Conservation (phyloP, 2,113 vertebrate species). For the Chamaetylas fuelleborni region DNA sequence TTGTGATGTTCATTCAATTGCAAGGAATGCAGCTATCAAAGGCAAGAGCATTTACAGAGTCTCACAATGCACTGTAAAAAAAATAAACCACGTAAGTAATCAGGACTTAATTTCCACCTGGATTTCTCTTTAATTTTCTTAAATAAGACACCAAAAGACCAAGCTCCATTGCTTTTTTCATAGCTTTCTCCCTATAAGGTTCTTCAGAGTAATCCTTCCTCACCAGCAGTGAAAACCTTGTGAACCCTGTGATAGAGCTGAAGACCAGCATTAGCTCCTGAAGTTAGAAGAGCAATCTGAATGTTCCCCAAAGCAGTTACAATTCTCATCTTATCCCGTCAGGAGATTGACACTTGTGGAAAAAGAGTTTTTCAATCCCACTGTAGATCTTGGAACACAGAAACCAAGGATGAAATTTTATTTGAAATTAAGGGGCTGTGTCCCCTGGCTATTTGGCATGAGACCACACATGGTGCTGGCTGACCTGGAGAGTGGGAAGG, state of each 20-base stretch:
- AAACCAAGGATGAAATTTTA: background rate
- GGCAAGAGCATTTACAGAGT: background rate
- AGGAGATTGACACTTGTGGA: background rate
- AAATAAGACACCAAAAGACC: background rate
- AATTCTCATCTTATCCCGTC: background rate
- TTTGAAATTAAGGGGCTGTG: background rate
- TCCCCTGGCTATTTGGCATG: background rate
- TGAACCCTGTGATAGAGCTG: background rate
- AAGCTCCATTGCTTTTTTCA: background rate
- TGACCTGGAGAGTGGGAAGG: background rate
- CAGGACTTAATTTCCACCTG: background rate
- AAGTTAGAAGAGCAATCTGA: background rate
- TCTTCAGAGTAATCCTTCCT: background rate
- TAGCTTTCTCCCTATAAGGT: background rate
- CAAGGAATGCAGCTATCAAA: background rate
- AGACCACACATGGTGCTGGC: fast-evolving
- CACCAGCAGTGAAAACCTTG: background rate
- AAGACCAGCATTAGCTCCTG: background rate
- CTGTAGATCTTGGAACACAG: background rate
- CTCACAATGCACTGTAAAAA: background rate
- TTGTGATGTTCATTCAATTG: background rate
- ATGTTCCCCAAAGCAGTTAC: background rate
- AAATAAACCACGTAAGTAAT: background rate
- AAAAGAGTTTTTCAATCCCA: background rate
- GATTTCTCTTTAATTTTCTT: background rate